phyloP scores from a whole-genome alignment of 1,140 invertebrate genomes.

The Listronotus oregonensis region DNA sequence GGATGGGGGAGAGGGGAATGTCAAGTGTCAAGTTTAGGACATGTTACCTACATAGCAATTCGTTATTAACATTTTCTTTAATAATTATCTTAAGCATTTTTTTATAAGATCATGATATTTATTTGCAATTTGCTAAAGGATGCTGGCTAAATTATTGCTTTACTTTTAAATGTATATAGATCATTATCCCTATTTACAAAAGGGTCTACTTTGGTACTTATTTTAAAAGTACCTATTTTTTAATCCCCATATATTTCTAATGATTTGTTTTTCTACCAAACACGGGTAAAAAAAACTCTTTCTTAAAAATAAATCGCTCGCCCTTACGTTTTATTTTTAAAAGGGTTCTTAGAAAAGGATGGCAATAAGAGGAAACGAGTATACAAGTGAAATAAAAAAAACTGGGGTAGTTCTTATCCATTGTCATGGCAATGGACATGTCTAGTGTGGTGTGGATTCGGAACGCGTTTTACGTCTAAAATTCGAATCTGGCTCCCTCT shows the following conservation, averaged over 20 bases:
- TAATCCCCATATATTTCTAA: too few species aligned
- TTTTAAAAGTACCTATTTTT: too few species aligned
- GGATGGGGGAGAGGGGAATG: not conserved
- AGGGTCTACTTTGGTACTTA: too few species aligned
- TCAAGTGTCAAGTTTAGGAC: not conserved
- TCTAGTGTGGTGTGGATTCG: constrained; percentile 10
- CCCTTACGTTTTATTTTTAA: too few species aligned
- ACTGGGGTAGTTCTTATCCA: constrained; percentile 2
- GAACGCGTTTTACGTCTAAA: constrained; percentile 7
- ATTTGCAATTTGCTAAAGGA: too few species aligned
- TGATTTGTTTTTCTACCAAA: too few species aligned
- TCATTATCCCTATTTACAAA: too few species aligned
- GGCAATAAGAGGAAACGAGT: too few species aligned
- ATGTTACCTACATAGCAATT: not conserved
- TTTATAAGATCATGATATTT: not conserved
- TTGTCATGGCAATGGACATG: constrained; percentile 15
- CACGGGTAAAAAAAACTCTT: constrained; percentile 1
- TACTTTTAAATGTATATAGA: too few species aligned
- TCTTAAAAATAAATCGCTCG: not conserved
- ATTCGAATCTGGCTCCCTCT: constrained; percentile 24
- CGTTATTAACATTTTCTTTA: not conserved
- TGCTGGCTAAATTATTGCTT: too few species aligned
- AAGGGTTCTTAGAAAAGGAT: too few species aligned
- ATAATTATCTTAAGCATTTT: not conserved
- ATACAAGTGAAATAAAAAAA: constrained; percentile 2